phyloP scores from a whole-genome alignment of 2,888 invertebrate species.

The Aspidiotus destructor region DNA sequence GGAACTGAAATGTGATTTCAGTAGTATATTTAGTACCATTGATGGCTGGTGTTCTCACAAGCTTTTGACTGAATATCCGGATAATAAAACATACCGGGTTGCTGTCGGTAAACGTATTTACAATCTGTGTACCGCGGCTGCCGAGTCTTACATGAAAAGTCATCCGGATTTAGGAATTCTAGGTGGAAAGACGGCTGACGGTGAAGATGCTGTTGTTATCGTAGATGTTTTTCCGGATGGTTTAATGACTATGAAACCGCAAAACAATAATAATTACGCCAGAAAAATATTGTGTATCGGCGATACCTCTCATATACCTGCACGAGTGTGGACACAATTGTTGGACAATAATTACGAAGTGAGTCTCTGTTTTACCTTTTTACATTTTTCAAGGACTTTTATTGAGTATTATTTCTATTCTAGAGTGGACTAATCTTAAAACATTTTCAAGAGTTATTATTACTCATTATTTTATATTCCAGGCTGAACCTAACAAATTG shows the following conservation, averaged over 20 bases:
- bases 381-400: neutral
- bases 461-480: neutral
- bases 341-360: constrained; percentile 42
- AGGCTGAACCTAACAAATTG: constrained; percentile 33
- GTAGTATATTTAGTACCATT: constrained; percentile 33
- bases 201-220: constrained; percentile 50
- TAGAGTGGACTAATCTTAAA: constrained; percentile 26
- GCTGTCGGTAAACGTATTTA: constrained; percentile 50
- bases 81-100: constrained; percentile 34
- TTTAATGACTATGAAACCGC: constrained; percentile 46
- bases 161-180: constrained; percentile 47
- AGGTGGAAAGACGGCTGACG: constrained; percentile 45
- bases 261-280: constrained; percentile 47
- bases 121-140: constrained; percentile 49
- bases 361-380: constrained; percentile 36
- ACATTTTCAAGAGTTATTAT: constrained; percentile 27
- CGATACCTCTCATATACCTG: constrained; percentile 48
- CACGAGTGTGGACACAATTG: constrained; percentile 45
- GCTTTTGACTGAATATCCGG: constrained; percentile 21
- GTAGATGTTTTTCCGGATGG: constrained; percentile 58
- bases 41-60: constrained; percentile 34
- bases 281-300: constrained; percentile 57
- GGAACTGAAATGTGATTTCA: constrained; percentile 53
- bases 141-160: constrained; percentile 44
- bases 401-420: neutral